phyloP scores from a whole-genome alignment of 2,797 vertebrate species.

The Allobates femoralis region DNA sequence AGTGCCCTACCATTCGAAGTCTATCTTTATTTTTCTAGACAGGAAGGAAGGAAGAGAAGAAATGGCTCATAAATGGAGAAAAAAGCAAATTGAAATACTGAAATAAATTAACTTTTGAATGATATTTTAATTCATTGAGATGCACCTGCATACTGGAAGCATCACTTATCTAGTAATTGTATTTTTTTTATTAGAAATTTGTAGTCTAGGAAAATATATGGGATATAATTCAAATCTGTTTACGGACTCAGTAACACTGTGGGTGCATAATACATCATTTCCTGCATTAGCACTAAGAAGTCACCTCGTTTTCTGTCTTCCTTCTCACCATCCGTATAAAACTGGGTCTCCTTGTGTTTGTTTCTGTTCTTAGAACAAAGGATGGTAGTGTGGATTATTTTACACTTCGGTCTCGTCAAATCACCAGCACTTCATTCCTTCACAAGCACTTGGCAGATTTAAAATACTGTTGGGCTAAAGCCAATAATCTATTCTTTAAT shows the following conservation, averaged over 20 bases:
- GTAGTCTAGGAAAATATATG: background rate
- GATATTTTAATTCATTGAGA: no score
- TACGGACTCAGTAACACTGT: slow-evolving; percentile 66
- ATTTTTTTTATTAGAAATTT: background rate
- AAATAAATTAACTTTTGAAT: no score
- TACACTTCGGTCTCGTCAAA: slow-evolving; percentile 37
- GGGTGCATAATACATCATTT: slow-evolving; percentile 75
- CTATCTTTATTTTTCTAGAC: no score
- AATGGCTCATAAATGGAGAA: no score
- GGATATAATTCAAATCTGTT: slow-evolving; percentile 7
- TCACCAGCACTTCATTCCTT: slow-evolving; percentile 59
- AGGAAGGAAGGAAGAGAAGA: no score
- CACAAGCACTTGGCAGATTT: slow-evolving; percentile 48
- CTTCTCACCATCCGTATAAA: slow-evolving; percentile 68
- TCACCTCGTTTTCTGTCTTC: slow-evolving; percentile 68
- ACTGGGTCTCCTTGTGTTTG: slow-evolving; percentile 67
- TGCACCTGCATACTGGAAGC: no score
- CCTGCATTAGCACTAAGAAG: slow-evolving; percentile 11
- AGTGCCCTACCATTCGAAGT: no score
- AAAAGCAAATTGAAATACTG: no score
- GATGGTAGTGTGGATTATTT: slow-evolving; percentile 48
- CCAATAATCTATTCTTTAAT: slow-evolving; percentile 61
- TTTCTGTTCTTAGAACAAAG: slow-evolving; percentile 48
- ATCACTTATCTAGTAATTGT: background rate
- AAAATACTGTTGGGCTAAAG: slow-evolving; percentile 49